Percentiles rank a stretch among this genome's conserved stretches.
phyloP scores from a whole-genome alignment of 92 coral and sea anemone genomes.

The Epizoanthus illoricatus region DNA sequence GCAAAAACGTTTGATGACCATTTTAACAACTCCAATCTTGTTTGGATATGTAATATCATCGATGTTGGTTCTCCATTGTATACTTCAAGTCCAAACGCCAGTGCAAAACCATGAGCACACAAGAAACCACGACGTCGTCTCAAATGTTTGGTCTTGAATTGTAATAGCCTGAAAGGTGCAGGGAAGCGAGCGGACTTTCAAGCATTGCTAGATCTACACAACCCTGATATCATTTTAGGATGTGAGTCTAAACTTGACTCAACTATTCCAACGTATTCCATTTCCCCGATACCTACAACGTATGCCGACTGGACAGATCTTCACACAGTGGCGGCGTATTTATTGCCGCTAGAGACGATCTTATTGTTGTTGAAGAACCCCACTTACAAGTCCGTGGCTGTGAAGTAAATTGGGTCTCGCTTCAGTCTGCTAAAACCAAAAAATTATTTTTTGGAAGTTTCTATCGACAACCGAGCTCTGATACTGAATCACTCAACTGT shows the following conservation, averaged over 20 bases:
- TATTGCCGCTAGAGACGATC: no score
- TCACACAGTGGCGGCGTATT: neutral
- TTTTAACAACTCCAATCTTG: conserved; percentile 14
- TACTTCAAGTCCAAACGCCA: neutral
- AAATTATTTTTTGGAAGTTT: conserved; percentile 3
- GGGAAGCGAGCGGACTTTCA: conserved; percentile 1
- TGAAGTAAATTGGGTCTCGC: no score
- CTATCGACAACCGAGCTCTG: neutral
- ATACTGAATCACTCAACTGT: neutral
- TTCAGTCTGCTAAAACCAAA: neutral
- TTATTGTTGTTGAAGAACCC: neutral
- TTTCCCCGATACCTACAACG: neutral
- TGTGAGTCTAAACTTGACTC: conserved; percentile 18
- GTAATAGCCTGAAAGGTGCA: neutral
- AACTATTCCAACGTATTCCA: neutral
- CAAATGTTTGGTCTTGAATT: neutral
- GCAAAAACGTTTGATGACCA: conserved; percentile 4
- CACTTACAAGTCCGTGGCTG: neutral
- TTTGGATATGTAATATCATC: conserved; percentile 6
- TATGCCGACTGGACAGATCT: neutral
- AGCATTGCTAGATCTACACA: neutral
- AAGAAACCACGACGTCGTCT: neutral
- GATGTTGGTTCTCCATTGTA: neutral
- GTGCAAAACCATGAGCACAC: neutral
- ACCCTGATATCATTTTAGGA: neutral